phyloP scores from a whole-genome alignment of 1,140 invertebrate genomes.

The Probaryconus sp. region DNA sequence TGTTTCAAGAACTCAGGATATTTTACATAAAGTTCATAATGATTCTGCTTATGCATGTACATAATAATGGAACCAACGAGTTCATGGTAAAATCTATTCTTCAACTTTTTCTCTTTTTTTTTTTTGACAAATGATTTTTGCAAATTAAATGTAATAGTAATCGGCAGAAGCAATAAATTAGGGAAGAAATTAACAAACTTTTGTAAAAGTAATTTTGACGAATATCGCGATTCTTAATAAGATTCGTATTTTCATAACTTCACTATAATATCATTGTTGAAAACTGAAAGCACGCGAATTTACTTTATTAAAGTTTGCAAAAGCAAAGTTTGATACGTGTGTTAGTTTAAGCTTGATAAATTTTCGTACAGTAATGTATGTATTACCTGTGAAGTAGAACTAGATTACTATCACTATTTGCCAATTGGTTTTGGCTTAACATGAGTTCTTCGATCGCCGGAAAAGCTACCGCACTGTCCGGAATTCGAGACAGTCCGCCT shows the following conservation, averaged over 20 bases:
- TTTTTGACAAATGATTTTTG: no score
- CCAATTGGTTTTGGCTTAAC: conserved; percentile 78
- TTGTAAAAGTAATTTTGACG: no score
- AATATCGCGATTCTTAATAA: no score
- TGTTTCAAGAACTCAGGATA: conserved; percentile 19
- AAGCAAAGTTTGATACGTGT: conserved; percentile 13
- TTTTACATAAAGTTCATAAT: conserved; percentile 12
- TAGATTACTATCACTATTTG: conserved; percentile 69
- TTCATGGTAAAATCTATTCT: no score
- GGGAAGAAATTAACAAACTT: no score
- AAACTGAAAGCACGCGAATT: background rate
- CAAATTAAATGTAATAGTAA: no score
- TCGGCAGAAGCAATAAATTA: no score
- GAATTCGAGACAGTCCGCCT: conserved; percentile 71
- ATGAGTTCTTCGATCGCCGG: conserved; percentile 78
- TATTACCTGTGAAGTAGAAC: conserved; percentile 69
- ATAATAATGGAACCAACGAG: conserved; percentile 9
- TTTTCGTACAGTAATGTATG: conserved; percentile 25
- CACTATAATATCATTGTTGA: background rate
- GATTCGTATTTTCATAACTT: no score
- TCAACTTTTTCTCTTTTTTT: no score
- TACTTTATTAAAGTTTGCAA: conserved; percentile 10
- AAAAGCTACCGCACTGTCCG: conserved; percentile 73
- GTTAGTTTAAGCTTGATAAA: conserved; percentile 25
- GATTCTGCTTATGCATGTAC: conserved; percentile 8